Evolutionary conservation across 1,140 invertebrate species (phyloP).

Genomic region (Catajapyx aquilonaris): DNA sequence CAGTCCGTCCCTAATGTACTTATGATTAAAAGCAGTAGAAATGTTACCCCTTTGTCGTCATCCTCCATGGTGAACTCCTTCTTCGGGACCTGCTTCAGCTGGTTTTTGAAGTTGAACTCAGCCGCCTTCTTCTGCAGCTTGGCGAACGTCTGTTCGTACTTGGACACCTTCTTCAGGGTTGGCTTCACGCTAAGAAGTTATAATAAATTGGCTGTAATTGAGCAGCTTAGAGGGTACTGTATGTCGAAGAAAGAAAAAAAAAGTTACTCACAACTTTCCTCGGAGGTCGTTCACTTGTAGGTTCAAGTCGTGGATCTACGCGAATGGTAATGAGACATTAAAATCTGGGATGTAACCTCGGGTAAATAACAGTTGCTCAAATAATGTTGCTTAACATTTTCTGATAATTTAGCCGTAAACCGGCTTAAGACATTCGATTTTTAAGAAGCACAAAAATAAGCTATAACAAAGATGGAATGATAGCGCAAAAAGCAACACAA

Average conservation of each 20-base stretch:
- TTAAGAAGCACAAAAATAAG: too few relatives aligned
- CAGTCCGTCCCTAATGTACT: too few relatives aligned
- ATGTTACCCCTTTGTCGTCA: too few relatives aligned
- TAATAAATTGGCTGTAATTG: slow-evolving; percentile 8
- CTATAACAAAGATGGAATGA: too few relatives aligned
- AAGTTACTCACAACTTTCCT: slow-evolving; percentile 94
- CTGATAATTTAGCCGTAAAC: too few relatives aligned
- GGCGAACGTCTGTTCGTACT: slow-evolving; percentile 99
- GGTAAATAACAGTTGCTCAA: too few relatives aligned
- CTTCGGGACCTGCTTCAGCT: slow-evolving; percentile 96
- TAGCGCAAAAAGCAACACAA: too few relatives aligned
- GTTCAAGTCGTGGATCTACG: slow-evolving; percentile 92
- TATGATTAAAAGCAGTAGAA: too few relatives aligned
- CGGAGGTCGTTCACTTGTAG: slow-evolving; percentile 98
- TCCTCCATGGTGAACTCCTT: slow-evolving; percentile 98
- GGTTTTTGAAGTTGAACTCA: slow-evolving; percentile 97
- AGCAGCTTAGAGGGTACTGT: slow-evolving; percentile 7
- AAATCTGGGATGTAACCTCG: too few relatives aligned
- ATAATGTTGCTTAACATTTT: too few relatives aligned
- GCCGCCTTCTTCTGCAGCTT: slow-evolving; percentile 93
- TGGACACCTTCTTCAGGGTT: slow-evolving; percentile 97
- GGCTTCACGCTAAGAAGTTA: slow-evolving; percentile 67
- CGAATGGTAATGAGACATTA: too few relatives aligned
- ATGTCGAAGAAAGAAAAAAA: slow-evolving; percentile 7
- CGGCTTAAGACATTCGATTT: too few relatives aligned